These are phyloP conservation scores for Takifugu ocellatus DNA, from an alignment of 2,797 vertebrate genomes.

Conservation along the genomic window DNA sequence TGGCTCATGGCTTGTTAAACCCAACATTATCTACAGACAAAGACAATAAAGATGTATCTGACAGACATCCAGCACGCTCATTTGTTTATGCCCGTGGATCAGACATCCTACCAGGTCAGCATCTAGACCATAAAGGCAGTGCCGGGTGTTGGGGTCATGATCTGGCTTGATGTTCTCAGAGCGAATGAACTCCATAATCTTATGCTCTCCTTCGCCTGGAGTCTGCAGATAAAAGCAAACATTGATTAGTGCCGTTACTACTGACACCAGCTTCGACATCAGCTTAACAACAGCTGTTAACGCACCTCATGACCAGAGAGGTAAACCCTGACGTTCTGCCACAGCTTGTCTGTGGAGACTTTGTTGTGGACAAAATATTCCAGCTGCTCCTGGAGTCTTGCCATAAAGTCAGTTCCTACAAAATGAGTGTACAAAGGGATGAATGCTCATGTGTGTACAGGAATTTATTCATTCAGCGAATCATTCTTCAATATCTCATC, in stretches of 20 bases:
- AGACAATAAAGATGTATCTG: too few relatives aligned
- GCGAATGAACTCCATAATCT: slow-evolving; percentile 99
- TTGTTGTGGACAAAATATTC: slow-evolving; percentile 98
- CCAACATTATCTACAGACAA: slow-evolving; percentile 89
- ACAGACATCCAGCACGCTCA: neutral
- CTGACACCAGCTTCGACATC: neutral
- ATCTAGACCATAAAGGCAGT: slow-evolving; percentile 98
- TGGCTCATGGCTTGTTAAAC: slow-evolving; percentile 95
- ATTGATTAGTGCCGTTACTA: neutral
- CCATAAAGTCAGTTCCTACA: slow-evolving; percentile 96
- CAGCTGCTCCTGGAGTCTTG: slow-evolving; percentile 91
- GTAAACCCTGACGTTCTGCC: slow-evolving; percentile 91
- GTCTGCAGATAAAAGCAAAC: slow-evolving; percentile 71
- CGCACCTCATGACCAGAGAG: slow-evolving; percentile 96
- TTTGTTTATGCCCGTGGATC: neutral
- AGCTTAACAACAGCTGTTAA: slow-evolving; percentile 4
- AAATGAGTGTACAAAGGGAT: neutral
- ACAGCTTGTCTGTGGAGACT: slow-evolving; percentile 90
- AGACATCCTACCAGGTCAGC: slow-evolving; percentile 88
- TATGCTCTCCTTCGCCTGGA: slow-evolving; percentile 97
- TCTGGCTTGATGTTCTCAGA: slow-evolving; percentile 85
- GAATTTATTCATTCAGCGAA: too few relatives aligned
- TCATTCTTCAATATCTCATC: too few relatives aligned
- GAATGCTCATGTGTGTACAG: too few relatives aligned
- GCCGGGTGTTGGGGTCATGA: slow-evolving; percentile 93